Evolutionary conservation across 2,113 vertebrate species (phyloP).

Genomic region (Ailuropoda melanoleuca): DNA sequence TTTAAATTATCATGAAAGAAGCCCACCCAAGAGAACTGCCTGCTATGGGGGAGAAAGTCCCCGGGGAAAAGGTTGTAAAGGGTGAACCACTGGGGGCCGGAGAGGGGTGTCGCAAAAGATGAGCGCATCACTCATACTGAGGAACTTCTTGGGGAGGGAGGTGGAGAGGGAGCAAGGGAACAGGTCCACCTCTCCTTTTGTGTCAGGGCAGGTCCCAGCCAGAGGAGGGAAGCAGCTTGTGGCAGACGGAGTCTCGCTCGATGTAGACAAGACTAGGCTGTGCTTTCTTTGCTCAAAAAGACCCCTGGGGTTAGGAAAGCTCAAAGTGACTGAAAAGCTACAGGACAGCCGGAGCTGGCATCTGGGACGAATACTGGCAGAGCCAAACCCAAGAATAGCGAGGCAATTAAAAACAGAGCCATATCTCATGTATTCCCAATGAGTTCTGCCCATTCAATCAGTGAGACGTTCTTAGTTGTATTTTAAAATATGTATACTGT

Average conservation of each 20-base stretch:
- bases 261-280: background rate
- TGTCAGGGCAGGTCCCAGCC: background rate
- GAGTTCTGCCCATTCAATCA: background rate
- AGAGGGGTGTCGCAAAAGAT: background rate
- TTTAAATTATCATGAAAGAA: background rate
- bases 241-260: background rate
- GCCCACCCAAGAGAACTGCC: background rate
- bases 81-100: background rate
- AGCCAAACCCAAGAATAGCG: background rate
- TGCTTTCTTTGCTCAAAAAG: background rate
- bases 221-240: no score
- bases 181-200: background rate
- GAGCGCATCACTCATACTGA: fast-evolving
- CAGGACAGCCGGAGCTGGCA: background rate
- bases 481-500: background rate
- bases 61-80: background rate
- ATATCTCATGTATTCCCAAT: background rate
- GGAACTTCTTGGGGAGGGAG: background rate
- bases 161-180: background rate
- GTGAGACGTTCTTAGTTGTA: background rate
- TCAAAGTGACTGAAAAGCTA: background rate
- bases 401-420: background rate
- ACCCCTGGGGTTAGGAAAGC: background rate
- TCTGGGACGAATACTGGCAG: background rate
- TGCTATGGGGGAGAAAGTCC: background rate